A percentile compares a stretch with the other conserved stretches of the same genome.
Evolutionary conservation across 2,888 invertebrate genomes (phyloP).

Genomic region (Tachina fera): DNA sequence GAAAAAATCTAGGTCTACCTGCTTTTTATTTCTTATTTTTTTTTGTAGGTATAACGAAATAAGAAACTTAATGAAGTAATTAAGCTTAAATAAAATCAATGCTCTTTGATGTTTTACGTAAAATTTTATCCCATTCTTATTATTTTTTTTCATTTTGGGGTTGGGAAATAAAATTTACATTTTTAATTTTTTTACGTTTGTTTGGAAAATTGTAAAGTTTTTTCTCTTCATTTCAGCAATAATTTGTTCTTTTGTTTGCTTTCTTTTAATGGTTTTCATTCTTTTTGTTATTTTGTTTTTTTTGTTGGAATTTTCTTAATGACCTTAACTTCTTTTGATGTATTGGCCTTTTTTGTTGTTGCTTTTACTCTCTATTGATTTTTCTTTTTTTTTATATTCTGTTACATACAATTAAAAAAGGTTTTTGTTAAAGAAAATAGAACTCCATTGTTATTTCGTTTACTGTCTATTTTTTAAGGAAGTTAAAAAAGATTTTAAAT

Average conservation of each 20-base stretch:
- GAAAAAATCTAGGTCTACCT: not conserved
- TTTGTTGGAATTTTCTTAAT: constrained; percentile 44
- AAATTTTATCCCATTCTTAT: not conserved
- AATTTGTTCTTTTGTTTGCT: constrained; percentile 60
- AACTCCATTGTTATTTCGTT: constrained; percentile 43
- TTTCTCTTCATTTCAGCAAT: constrained; percentile 28
- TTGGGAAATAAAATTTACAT: constrained; percentile 50
- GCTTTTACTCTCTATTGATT: constrained; percentile 17
- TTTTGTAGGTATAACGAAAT: not conserved
- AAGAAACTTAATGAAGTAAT: constrained; percentile 66
- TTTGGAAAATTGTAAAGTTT: not conserved
- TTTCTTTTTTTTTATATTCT: not conserved
- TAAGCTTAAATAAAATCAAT: constrained; percentile 65
- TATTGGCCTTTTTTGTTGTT: constrained; percentile 57
- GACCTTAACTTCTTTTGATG: constrained; percentile 68
- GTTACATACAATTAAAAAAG: constrained; percentile 41
- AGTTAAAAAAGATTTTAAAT: constrained; percentile 16
- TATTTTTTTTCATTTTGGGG: not conserved
- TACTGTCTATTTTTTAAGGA: constrained; percentile 17
- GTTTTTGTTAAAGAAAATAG: constrained; percentile 34
- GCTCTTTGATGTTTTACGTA: constrained; percentile 60
- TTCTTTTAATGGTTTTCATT: constrained; percentile 31
- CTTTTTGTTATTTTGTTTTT: not conserved
- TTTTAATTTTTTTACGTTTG: constrained; percentile 22
- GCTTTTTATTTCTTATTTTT: not conserved